phyloP scores from a whole-genome alignment of 2,797 vertebrate species.

The Rhynchotus rufescens region DNA sequence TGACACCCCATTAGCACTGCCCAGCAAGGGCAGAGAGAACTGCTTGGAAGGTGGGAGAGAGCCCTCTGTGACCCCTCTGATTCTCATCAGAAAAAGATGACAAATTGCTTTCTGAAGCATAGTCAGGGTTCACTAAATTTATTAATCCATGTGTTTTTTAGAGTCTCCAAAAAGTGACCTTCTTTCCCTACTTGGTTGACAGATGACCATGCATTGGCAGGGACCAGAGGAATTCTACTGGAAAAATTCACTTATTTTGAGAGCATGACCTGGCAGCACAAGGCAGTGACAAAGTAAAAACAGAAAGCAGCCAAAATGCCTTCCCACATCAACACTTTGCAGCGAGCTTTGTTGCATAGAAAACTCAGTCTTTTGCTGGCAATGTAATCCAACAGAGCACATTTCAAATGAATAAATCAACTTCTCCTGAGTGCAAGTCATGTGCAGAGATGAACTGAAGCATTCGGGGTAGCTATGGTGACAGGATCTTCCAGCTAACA shows the following conservation, averaged over 20 bases:
- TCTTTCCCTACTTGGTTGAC: neutral
- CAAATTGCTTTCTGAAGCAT: neutral
- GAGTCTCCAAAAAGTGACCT: neutral
- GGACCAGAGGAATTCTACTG: neutral
- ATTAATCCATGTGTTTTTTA: neutral
- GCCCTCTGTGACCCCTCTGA: neutral
- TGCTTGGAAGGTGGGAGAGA: neutral
- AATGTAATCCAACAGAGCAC: neutral
- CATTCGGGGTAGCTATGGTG: slow-evolving; percentile 7
- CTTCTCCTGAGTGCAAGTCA: neutral
- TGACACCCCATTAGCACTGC: neutral
- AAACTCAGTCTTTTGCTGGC: neutral
- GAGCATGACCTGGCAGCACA: neutral
- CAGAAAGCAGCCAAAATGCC: neutral
- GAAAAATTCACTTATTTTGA: slow-evolving; percentile 25
- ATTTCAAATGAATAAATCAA: neutral
- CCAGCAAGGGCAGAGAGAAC: neutral
- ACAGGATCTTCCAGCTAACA: neutral
- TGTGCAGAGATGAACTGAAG: neutral
- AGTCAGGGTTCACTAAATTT: neutral
- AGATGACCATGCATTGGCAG: neutral
- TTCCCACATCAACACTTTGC: neutral
- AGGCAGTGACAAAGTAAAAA: neutral
- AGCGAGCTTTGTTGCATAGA: neutral
- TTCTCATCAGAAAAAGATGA: neutral